phyloP scores from a whole-genome alignment of 2,797 vertebrate genomes.

The Oceanodroma leucorhoa region DNA sequence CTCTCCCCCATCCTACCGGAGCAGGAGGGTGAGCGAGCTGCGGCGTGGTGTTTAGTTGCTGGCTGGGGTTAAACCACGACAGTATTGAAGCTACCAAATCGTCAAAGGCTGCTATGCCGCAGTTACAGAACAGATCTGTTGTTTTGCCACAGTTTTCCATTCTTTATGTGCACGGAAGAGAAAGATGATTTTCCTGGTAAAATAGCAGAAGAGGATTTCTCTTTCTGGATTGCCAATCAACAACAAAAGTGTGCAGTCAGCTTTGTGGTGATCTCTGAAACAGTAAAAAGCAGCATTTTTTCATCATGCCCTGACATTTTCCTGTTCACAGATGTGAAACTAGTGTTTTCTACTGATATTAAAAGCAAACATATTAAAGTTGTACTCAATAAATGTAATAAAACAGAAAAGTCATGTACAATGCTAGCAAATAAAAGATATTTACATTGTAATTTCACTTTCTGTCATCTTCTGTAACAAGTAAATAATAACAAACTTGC shows the following conservation, averaged over 20 bases:
- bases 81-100: neutral
- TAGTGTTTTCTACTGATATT: neutral
- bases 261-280: neutral
- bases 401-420: neutral
- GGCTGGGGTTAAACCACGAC: too few relatives aligned
- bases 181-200: neutral
- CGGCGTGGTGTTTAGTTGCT: too few relatives aligned
- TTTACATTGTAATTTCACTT: neutral
- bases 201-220: neutral
- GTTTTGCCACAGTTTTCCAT: neutral
- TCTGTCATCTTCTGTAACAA: neutral
- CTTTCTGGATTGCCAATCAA: neutral
- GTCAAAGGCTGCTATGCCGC: neutral
- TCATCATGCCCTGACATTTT: neutral
- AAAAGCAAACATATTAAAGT: constrained; percentile 7
- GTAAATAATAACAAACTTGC: constrained; percentile 2
- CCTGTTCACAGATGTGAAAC: neutral
- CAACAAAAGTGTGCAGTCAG: neutral
- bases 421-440: neutral
- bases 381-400: neutral
- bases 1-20: too few relatives aligned
- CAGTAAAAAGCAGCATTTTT: neutral
- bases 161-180: neutral
- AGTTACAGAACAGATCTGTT: neutral
- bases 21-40: too few relatives aligned